Percentiles rank a stretch among this genome's conserved stretches.
These are phyloP conservation scores for Pelagia noctiluca DNA, from an alignment of 30 jellyfish, hydroid and myxozoan species.

Conservation along the genomic window DNA sequence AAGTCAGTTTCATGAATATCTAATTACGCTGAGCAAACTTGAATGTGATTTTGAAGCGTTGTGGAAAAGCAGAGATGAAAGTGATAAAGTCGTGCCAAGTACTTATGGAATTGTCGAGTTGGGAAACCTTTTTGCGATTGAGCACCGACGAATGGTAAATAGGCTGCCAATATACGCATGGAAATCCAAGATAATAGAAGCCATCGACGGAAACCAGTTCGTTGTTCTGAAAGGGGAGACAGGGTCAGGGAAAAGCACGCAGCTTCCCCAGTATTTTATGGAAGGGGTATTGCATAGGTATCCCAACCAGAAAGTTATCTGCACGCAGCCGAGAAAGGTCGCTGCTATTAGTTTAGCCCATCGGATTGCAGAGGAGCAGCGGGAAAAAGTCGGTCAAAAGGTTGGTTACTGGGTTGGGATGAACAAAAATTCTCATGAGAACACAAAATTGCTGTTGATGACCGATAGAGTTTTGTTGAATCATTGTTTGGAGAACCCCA, in stretches of 20 bases:
- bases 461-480: slow-evolving; percentile 74
- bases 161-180: slow-evolving; percentile 74
- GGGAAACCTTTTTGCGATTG: slow-evolving; percentile 26
- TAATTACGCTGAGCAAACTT: neutral
- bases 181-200: slow-evolving; percentile 40
- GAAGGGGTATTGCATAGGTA: no score
- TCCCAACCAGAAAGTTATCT: no score
- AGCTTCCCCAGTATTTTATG: slow-evolving; percentile 68
- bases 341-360: slow-evolving; percentile 82
- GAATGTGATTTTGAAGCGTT: neutral
- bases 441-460: slow-evolving; percentile 57
- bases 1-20: slow-evolving; percentile 19
- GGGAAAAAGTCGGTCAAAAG: slow-evolving; percentile 49
- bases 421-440: slow-evolving; percentile 9
- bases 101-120: slow-evolving; percentile 14
- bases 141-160: slow-evolving; percentile 28
- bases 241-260: slow-evolving; percentile 94
- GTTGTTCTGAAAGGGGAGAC: slow-evolving; percentile 84
- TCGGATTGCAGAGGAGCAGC: slow-evolving; percentile 57
- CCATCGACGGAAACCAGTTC: slow-evolving; percentile 47
- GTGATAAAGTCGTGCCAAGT: neutral
- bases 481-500: slow-evolving; percentile 66
- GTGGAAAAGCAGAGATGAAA: neutral
- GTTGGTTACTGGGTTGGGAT: slow-evolving; percentile 81
- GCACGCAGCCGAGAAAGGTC: slow-evolving; percentile 87